Evolutionary conservation across 2,888 invertebrate genomes (phyloP), one percentile per base, ranked within the genome.

Genomic region (Drosophila gaucha): DNA sequence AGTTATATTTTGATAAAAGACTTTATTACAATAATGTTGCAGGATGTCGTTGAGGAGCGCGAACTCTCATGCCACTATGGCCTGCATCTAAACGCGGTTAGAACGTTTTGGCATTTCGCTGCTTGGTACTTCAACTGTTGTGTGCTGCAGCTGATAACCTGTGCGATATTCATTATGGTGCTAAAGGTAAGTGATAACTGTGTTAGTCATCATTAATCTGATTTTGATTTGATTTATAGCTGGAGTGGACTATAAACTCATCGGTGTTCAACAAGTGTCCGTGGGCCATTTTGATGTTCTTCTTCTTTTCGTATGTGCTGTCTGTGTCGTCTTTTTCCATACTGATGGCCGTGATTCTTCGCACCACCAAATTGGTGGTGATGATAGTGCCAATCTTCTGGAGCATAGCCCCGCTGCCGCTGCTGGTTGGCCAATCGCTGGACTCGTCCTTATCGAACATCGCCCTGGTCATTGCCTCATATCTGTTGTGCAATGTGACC

Each of bases 1-100:
- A n/a, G n/a, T n/a, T n/a, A n/a, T n/a, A n/a, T n/a, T n/a, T n/a
- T n/a, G n/a, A n/a, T n/a, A n/a, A n/a, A n/a, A n/a, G n/a, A n/a
- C n/a, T n/a, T n/a, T 24, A 1, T 24, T 3, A 26, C 16, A 8
- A 38, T 30, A 14, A 12, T 18, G 2, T 50, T 33, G 3, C 30
- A 80, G 80, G 50, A 74, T 24, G 74, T 82, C 0, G 70, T 77
- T 0, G 59, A 84, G 39, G 86, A 82, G 22, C 57, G 60, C 1
- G 69, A 66, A 1, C 4, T 51, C 1, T 62, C 65, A 0, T 30
- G 57, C 6, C 50, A 67, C 2, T 67, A 59, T 9, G 14, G 58
- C 2, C 36, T 80, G 5, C 20, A 69, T 20, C 39, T 33, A 5
- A 69, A 56, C 6, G 39, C 55, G 5, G 36, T 38, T 0, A 18